Evolutionary conservation across 2,113 vertebrate genomes (phyloP).

Genomic region (Erythrolamprus reginae): DNA sequence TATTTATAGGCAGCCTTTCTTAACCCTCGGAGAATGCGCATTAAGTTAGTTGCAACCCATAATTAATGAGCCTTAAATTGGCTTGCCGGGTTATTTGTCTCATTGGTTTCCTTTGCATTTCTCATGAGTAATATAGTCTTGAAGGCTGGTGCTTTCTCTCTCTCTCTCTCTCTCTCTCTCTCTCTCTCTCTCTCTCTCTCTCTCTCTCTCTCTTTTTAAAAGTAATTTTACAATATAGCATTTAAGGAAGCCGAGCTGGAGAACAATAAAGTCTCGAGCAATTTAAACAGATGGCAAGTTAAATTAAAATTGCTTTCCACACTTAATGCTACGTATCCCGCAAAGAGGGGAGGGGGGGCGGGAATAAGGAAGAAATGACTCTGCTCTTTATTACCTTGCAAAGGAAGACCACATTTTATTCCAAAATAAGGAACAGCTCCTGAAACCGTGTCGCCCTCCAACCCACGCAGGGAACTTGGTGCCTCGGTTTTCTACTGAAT

Average conservation of each 20-base stretch:
- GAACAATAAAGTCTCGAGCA: background rate
- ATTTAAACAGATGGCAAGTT: background rate
- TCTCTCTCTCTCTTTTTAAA: background rate
- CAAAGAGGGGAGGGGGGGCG: accelerated
- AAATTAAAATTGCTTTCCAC: background rate
- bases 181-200: too few species aligned
- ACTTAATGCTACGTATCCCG: background rate
- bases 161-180: too few species aligned
- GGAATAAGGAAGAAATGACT: background rate
- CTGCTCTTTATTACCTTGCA: background rate
- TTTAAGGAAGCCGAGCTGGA: background rate
- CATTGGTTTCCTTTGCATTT: background rate
- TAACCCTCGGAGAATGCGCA: background rate
- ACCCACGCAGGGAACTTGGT: background rate
- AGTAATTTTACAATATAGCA: background rate
- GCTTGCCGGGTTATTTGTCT: background rate
- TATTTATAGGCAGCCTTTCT: background rate
- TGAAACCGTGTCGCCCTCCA: background rate
- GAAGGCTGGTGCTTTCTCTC: background rate
- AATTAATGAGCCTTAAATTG: background rate
- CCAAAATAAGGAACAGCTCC: background rate
- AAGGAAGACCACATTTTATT: background rate
- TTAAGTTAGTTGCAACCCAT: background rate
- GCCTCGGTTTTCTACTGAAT: background rate
- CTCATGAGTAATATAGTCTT: background rate